Evolutionary conservation across 1,140 invertebrate genomes (phyloP), one percentile per base, ranked within the genome.

Genomic region (Bombus polaris): DNA sequence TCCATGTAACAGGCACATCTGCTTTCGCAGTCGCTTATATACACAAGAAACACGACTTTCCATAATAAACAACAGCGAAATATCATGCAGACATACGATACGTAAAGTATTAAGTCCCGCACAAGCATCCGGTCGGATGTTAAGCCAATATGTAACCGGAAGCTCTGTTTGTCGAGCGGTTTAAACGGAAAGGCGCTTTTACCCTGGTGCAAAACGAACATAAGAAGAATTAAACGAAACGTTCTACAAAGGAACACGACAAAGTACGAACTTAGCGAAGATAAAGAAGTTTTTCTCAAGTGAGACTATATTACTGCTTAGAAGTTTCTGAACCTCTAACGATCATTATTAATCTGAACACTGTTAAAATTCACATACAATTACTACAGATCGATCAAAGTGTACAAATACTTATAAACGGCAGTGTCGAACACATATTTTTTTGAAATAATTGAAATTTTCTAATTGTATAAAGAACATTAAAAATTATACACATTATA

Each of bases 81-180:
- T 70, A 53, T 25, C 53, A 6, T 12, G 6, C 18, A 62, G 62
- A 28, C 28, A n/a, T 77, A 77, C 12, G n/a, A 22, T 18, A 35
- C 25, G 71, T 65, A 65, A 47, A 74, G 53, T 18, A 62, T 65
- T 44, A 35, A 82, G 39, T 62, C 13, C 32, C 6, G 5, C 5
- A 57, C 13, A 13, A 35, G 71, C 57, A 65, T 47, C 71, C 53
- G n/a, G 13, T 15, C n/a, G 9, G 57, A 82, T 42, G 70, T 74
- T 82, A 82, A 82, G 70, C 71, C 53, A 65, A 74, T 82, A 74
- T 62, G 71, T 59, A 82, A 47, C 53, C 22, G 18, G 39, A 25
- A n/a, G 5, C 71, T 65, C 39, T 13, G 59, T 74, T 47, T 57
- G 25, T 28, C n/a, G 39, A 28, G 13, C 47, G n/a, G 22, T 65